These are phyloP conservation scores for Drosophila subquinaria DNA, from an alignment of 2,888 invertebrate species.

Conservation along the genomic window DNA sequence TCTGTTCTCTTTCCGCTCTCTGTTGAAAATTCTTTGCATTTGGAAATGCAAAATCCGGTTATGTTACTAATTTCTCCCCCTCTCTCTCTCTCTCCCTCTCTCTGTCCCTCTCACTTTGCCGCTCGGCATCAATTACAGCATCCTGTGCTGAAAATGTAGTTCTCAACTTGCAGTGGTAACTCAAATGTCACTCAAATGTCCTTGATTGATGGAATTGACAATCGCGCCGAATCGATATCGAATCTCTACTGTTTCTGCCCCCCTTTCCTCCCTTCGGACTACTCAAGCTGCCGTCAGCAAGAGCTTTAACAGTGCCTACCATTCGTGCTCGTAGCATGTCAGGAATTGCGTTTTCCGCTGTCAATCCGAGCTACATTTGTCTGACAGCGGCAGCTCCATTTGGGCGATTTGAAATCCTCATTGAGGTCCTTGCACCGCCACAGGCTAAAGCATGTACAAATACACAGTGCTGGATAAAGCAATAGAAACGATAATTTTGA, in stretches of 20 bases:
- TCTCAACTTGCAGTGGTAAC: conserved; percentile 56
- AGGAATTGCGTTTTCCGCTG: conserved; percentile 62
- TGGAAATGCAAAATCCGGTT: conserved; percentile 68
- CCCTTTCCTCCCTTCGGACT: neutral
- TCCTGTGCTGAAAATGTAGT: conserved; percentile 44
- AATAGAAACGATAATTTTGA: too few relatives aligned
- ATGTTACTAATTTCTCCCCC: conserved; percentile 65
- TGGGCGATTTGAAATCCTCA: conserved; percentile 46
- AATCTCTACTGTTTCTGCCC: neutral
- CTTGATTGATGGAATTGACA: conserved; percentile 78
- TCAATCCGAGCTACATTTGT: conserved; percentile 69
- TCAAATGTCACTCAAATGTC: conserved; percentile 63
- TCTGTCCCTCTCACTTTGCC: neutral
- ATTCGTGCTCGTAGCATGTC: conserved; percentile 51
- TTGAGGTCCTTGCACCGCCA: conserved; percentile 3
- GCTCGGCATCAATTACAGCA: conserved; percentile 68
- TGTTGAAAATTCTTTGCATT: conserved; percentile 72
- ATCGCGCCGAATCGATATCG: conserved; percentile 51
- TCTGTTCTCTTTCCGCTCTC: conserved; percentile 60
- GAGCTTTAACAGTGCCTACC: conserved; percentile 40
- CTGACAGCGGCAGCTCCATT: conserved; percentile 71
- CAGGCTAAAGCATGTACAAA: neutral
- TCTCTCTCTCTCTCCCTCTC: conserved; percentile 1
- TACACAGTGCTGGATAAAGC: neutral
- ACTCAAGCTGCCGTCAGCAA: conserved; percentile 6